These are phyloP conservation scores for Monoplex corrugatus DNA, from an alignment of 2,888 invertebrate species.

Conservation along the genomic window DNA sequence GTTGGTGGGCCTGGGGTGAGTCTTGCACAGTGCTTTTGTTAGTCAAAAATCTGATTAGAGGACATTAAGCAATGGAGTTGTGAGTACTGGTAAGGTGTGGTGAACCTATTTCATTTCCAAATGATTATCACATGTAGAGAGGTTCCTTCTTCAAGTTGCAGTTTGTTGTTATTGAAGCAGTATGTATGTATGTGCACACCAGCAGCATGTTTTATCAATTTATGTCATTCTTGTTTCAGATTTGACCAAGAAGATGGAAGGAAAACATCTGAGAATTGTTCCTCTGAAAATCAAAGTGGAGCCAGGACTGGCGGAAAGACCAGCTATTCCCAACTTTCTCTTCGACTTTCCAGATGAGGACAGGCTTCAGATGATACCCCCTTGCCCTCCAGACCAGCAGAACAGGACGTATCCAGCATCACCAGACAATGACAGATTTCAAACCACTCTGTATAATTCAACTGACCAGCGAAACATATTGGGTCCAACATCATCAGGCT, in stretches of 20 bases:
- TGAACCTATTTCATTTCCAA: neutral
- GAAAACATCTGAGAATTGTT: neutral
- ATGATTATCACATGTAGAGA: neutral
- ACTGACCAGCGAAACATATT: neutral
- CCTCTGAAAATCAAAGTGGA: neutral
- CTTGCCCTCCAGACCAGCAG: neutral
- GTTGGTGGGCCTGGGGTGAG: no score
- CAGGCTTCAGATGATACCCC: neutral
- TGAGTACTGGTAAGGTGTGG: no score
- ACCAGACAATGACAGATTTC: neutral
- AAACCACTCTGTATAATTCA: neutral
- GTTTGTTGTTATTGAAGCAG: neutral
- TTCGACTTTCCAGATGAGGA: conserved; percentile 30
- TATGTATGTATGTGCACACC: neutral
- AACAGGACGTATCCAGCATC: neutral
- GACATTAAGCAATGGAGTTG: no score
- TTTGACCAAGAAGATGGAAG: neutral
- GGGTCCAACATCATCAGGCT: neutral
- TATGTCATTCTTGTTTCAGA: neutral
- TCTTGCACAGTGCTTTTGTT: no score
- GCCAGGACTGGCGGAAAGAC: neutral
- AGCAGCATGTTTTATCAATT: neutral
- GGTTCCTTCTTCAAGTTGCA: neutral
- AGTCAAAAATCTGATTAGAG: no score
- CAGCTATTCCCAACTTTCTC: conserved; percentile 32